phyloP scores from a whole-genome alignment of 2,797 vertebrate genomes.

The Darevskia mixta region DNA sequence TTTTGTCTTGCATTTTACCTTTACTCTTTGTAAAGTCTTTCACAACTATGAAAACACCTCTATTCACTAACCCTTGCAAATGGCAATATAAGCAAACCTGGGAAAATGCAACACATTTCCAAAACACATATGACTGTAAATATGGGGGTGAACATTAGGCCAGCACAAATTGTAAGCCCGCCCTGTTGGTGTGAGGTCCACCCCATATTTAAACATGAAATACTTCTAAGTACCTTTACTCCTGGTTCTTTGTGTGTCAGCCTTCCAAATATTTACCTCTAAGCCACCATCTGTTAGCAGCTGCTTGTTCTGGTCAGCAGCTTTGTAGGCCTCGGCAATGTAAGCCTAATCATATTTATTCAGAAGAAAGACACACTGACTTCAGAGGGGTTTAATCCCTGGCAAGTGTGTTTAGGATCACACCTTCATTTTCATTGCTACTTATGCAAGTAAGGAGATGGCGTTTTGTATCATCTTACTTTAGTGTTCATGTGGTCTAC shows the following conservation, averaged over 20 bases:
- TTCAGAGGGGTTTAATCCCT: not conserved
- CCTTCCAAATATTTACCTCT: not conserved
- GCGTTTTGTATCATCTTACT: slow-evolving; percentile 61
- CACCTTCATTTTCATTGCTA: slow-evolving; percentile 13
- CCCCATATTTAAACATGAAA: not conserved
- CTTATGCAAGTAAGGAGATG: slow-evolving; percentile 47
- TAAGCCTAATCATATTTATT: not conserved
- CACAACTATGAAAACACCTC: not conserved
- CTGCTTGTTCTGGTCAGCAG: no score
- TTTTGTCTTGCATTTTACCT: not conserved
- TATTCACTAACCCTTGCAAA: not conserved
- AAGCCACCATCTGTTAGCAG: not conserved
- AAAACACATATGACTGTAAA: not conserved
- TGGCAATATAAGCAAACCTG: not conserved
- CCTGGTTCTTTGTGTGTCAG: not conserved
- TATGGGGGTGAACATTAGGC: not conserved
- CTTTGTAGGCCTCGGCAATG: not conserved
- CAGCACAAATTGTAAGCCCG: not conserved
- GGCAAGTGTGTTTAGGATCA: not conserved
- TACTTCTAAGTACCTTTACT: not conserved
- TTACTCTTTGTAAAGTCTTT: not conserved
- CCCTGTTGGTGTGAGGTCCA: not conserved
- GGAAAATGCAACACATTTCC: not conserved
- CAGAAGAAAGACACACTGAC: not conserved
- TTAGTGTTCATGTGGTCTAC: slow-evolving; percentile 64